A percentile compares a stretch with the other conserved stretches of the same genome.
These are phyloP conservation scores for Elymnias hypermnestra DNA, from an alignment of 1,140 invertebrate genomes.

Conservation along the genomic window DNA sequence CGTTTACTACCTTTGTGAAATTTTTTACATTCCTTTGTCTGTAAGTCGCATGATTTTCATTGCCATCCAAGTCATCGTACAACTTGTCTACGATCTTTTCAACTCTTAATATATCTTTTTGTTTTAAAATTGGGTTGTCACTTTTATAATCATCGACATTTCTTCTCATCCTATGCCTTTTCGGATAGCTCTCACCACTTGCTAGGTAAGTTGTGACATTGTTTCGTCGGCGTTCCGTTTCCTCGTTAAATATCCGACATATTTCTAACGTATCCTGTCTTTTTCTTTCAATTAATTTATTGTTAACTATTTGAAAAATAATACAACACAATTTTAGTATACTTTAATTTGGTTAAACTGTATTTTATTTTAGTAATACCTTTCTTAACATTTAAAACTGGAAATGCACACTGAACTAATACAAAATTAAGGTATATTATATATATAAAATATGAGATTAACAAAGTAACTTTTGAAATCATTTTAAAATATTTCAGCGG, in stretches of 20 bases:
- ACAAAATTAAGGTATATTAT: conserved; percentile 3
- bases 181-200: conserved; percentile 1
- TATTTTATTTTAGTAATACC: conserved; percentile 30
- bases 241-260: conserved; percentile 50
- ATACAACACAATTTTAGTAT: conserved; percentile 5
- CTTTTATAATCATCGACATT: conserved; percentile 12
- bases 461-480: background rate
- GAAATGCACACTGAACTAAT: conserved; percentile 36
- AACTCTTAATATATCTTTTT: conserved; percentile 30
- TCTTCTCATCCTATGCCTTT: conserved; percentile 32
- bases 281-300: conserved; percentile 44
- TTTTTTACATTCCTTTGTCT: conserved; percentile 26
- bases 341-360: background rate
- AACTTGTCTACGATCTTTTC: conserved; percentile 56
- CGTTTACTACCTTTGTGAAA: conserved; percentile 20
- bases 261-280: conserved; percentile 57
- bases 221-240: conserved; percentile 22
- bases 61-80: conserved; percentile 47
- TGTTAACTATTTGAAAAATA: conserved; percentile 28
- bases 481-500: too few species aligned
- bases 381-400: conserved; percentile 39
- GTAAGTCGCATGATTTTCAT: conserved; percentile 36
- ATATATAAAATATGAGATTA: conserved; percentile 4
- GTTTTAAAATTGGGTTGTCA: conserved; percentile 26
- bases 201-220: background rate